Conservation (phyloP, 1,140 invertebrate species). For the Portunus trituberculatus region DNA sequence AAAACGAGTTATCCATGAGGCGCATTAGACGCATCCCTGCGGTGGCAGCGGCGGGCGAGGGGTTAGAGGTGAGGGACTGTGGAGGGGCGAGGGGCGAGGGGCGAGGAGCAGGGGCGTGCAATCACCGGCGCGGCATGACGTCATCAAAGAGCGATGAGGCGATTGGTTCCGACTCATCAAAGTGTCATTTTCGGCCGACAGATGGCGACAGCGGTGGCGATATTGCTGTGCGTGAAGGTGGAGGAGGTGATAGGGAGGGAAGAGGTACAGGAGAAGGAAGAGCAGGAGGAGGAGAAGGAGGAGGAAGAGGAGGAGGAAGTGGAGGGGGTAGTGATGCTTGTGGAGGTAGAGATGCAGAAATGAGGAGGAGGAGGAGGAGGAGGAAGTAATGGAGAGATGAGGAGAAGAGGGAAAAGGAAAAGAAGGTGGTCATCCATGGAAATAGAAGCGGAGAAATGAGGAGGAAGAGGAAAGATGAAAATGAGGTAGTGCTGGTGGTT, state of each 20-base stretch:
- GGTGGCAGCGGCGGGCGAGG: neutral
- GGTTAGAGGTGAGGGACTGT: too few species aligned
- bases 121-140: constrained; percentile 56
- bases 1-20: too few species aligned
- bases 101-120: neutral
- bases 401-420: neutral
- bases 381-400: neutral
- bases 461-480: neutral
- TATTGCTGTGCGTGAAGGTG: neutral
- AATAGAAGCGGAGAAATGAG: neutral
- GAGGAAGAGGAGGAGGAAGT: neutral
- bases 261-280: neutral
- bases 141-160: constrained; percentile 70
- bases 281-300: neutral
- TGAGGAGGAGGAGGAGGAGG: too few species aligned
- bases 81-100: too few species aligned
- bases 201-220: constrained; percentile 26
- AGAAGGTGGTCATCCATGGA: neutral
- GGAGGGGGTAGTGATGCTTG: neutral
- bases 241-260: constrained; percentile 27
- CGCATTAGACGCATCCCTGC: too few species aligned
- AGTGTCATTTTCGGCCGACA: constrained; percentile 54
- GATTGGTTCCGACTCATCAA: constrained; percentile 72
- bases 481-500: neutral
- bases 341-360: neutral